Evolutionary conservation across 2,888 invertebrate species (phyloP), one percentile per base, ranked within the genome.

Genomic region (Caenorhabditis panamensis): DNA sequence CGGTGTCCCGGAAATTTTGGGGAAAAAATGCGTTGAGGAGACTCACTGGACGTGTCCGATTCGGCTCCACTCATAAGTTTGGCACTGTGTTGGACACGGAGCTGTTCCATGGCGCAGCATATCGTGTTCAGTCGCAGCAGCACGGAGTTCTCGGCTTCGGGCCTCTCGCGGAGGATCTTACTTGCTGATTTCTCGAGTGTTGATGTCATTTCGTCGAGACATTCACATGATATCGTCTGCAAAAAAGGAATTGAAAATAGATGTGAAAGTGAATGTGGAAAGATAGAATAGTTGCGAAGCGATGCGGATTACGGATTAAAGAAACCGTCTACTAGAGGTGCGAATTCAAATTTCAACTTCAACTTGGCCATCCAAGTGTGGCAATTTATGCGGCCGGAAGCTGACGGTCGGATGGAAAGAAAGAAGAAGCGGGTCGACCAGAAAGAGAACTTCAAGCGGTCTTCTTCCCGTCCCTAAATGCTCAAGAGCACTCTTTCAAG

Each of bases 91-190:
- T 78, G 63, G 2, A 85, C 64, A 41, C 79, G 71, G 16, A 86
- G 66, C 49, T 85, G 85, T 36, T 86, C 85, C 82, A 86, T 82
- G 16, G 86, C 86, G 28, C 82, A 82, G 68, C 82, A 83, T 26
- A 86, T 84, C 20, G 86, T 86, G 61, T 82, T 82, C 13, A 85
- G 64, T 20, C 86, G 79, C n/a, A 86, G 77, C 16, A 73, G 63
- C 13, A 86, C 81, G 71, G 77, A 69, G 47, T 73, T 77, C 58
- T 77, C 77, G 58, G 64, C 72, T 47, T 81, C 76, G 2, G 81
- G 81, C 72, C 61, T 62, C 62, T 79, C 62, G 53, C 54, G 67
- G 9, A 84, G 56, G 51, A 81, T 77, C 53, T 77, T 63, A 26
- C 63, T 67, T 13, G 81, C 81, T 58, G 76, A 69, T 41, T 77